phyloP scores from a whole-genome alignment of 2,113 vertebrate genomes.

The Prochilodus magdalenae region DNA sequence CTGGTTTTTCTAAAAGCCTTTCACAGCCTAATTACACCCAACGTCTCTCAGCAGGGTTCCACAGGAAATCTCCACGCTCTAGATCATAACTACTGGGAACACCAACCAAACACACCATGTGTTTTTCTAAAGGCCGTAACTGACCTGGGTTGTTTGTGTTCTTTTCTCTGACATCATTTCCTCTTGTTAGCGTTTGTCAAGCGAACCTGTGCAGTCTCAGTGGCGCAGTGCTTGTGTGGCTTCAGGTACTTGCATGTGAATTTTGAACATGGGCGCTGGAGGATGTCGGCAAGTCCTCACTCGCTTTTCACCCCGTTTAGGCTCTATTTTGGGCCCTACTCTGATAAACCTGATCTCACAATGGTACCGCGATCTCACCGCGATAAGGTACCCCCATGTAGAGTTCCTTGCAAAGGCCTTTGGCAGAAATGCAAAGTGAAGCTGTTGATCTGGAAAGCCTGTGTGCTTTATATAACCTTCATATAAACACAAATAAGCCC shows the following conservation, averaged over 20 bases:
- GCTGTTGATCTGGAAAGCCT: too few species aligned
- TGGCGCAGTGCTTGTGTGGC: background rate
- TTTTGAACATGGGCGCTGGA: background rate
- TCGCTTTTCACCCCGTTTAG: background rate
- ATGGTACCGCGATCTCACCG: too few species aligned
- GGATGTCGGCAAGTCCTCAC: background rate
- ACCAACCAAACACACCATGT: background rate
- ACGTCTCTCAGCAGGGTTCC: background rate
- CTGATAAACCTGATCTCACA: background rate
- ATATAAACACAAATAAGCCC: too few species aligned
- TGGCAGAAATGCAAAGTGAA: too few species aligned
- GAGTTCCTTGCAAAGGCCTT: too few species aligned
- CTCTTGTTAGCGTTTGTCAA: constrained; percentile 10
- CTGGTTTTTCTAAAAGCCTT: too few species aligned
- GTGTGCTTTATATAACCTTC: too few species aligned
- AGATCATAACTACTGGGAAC: background rate
- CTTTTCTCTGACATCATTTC: constrained; percentile 36
- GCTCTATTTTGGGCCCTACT: background rate
- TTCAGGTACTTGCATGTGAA: background rate
- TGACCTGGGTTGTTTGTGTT: constrained; percentile 28
- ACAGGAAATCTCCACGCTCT: background rate
- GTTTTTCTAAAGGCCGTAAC: constrained; percentile 6
- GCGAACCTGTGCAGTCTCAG: constrained; percentile 33
- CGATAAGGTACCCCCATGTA: background rate
- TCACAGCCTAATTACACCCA: too few species aligned